These are phyloP conservation scores for Melanogrammus aeglefinus DNA, from an alignment of 2,797 vertebrate species.

Conservation along the genomic window DNA sequence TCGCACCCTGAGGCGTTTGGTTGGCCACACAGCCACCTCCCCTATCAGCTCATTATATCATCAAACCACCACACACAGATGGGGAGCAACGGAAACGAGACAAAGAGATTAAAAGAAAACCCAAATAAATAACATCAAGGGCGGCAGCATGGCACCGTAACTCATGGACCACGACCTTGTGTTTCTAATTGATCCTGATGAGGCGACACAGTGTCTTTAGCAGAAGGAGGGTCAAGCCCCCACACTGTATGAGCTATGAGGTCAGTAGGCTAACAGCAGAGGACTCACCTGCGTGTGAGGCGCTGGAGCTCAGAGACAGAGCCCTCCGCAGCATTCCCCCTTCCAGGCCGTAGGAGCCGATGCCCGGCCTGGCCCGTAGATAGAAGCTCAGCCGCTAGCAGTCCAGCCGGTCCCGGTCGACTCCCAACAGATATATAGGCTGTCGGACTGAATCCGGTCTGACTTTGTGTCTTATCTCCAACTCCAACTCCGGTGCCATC, in stretches of 20 bases:
- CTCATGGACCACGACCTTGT: slow-evolving; percentile 40
- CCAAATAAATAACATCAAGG: background rate
- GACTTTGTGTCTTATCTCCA: background rate
- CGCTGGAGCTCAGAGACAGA: slow-evolving; percentile 28
- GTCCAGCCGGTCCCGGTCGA: background rate
- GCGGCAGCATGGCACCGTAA: slow-evolving; percentile 42
- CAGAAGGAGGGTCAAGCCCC: background rate
- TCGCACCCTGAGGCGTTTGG: slow-evolving; percentile 35
- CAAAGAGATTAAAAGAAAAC: background rate
- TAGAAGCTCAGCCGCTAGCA: slow-evolving; percentile 6
- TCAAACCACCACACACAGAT: slow-evolving; percentile 5
- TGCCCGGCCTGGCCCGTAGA: background rate
- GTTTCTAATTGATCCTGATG: slow-evolving; percentile 7
- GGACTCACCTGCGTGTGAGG: slow-evolving; percentile 63
- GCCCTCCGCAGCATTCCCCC: slow-evolving; percentile 25
- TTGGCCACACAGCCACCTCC: slow-evolving; percentile 41
- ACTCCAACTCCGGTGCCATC: slow-evolving; percentile 26
- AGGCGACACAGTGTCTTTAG: background rate
- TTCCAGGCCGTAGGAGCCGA: slow-evolving; percentile 30
- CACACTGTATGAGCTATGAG: background rate
- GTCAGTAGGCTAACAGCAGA: slow-evolving; percentile 49
- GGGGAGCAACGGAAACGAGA: background rate
- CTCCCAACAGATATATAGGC: background rate
- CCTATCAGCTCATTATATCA: slow-evolving; percentile 34
- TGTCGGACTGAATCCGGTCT: background rate